Evolutionary conservation across 2,888 invertebrate species (phyloP), one percentile per base, ranked within the genome.

Genomic region (Rhorus exstirpatorius): DNA sequence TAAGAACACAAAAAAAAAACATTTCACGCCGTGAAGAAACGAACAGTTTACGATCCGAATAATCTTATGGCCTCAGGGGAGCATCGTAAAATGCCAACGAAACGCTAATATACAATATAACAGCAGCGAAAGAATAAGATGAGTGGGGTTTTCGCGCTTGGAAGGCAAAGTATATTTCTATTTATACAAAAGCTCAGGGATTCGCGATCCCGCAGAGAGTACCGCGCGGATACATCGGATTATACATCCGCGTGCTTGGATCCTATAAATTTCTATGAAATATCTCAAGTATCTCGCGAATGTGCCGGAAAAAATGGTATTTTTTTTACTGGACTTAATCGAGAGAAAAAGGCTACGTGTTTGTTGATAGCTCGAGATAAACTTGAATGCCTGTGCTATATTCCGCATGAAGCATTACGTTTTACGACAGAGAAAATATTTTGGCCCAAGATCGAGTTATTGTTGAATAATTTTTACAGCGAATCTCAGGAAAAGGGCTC

Each of bases 61-160:
- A 78, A 81, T 78, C 78, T 78, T 24, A 41, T 41, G 67, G 61
- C 61, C 67, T 51, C 17, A n/a, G 60, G 58, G 85, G 85, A 83
- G 85, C 75, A 85, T 84, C 82, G 86, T 86, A 87, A 84, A 88
- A 87, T 85, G 78, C 68, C 68, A 82, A 83, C 70, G 55, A 61
- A 80, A 63, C 26, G 63, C 41, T 61, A 17, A 63, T 41, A 61
- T 49, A 61, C 41, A 10, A 10, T 35, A 41, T 3, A 7, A 21
- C 6, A 51, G 51, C 63, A 67, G 77, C 68, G 70, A 79, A 77
- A 60, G 58, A 65, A 67, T 80, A 24, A 61, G 79, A 78, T 78
- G 81, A 78, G 68, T 63, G 46, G 72, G 74, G 78, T 74, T 78
- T 70, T 68, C 61, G 41, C 61, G 61, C 68, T 55, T 41, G 41